A percentile compares a stretch with the other conserved stretches of the same genome.
phyloP scores from a whole-genome alignment of 1,140 invertebrate genomes.

The Plectus sambesii region DNA sequence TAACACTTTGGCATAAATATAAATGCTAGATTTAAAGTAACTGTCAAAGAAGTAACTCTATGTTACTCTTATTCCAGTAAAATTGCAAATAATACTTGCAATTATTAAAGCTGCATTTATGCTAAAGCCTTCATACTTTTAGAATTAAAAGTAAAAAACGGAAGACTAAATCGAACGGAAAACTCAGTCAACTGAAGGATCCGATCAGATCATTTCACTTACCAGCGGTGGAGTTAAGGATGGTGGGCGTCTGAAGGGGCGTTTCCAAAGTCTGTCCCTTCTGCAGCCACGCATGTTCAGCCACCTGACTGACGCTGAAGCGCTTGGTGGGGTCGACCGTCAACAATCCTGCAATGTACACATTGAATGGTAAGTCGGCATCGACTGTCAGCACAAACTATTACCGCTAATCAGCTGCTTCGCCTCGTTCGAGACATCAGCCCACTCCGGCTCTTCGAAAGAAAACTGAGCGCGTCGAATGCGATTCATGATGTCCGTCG shows the following conservation, averaged over 20 bases:
- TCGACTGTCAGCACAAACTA: slow-evolving; percentile 5
- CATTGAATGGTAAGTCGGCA: not conserved
- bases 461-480: slow-evolving; percentile 66
- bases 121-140: too few relatives aligned
- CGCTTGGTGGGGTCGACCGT: slow-evolving; percentile 65
- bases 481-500: slow-evolving; percentile 62
- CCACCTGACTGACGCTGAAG: slow-evolving; percentile 56
- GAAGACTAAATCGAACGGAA: too few relatives aligned
- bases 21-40: too few relatives aligned
- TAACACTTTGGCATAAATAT: too few relatives aligned
- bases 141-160: too few relatives aligned
- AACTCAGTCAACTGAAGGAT: too few relatives aligned
- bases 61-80: too few relatives aligned
- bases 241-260: slow-evolving; percentile 39
- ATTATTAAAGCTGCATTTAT: too few relatives aligned
- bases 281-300: slow-evolving; percentile 32
- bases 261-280: slow-evolving; percentile 40
- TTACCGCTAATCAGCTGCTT: slow-evolving; percentile 62
- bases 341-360: slow-evolving; percentile 54
- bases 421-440: slow-evolving; percentile 59
- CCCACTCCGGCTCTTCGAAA: slow-evolving; percentile 62
- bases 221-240: slow-evolving; percentile 39
- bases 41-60: too few relatives aligned
- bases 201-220: too few relatives aligned
- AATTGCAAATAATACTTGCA: too few relatives aligned